Evolutionary conservation across 2,113 vertebrate species (phyloP), one percentile per base, ranked within the genome.

Genomic region (Steatornis caripensis): DNA sequence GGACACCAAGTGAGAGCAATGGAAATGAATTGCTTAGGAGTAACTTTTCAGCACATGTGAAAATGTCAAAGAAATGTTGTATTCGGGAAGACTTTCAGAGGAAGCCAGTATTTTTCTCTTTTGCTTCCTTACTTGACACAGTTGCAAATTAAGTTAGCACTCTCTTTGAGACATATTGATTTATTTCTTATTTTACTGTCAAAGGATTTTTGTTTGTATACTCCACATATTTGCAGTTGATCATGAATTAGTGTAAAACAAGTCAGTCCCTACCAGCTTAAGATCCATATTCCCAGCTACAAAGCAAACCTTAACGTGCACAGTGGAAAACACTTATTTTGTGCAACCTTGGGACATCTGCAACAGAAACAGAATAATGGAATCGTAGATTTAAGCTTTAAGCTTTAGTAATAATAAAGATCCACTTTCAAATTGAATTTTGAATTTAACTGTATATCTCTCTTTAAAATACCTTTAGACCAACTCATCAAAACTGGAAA

Each of bases 1-100:
- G 98, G 98, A 97, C 97, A 98, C 96, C 98, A 97, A 96, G 95
- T 71, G 97, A 93, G 92, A 91, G 86, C 84, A 83, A 92, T 71
- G 78, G 69, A 96, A 97, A 95, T 84, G 74, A 95, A 95, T 84
- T 96, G 92, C 87, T 95, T 85, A 85, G 85, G 89, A 93, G 64
- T 88, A 92, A 96, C 97, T 97, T 94, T 85, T 68, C 95, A 83
- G 89, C 32, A 41, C 37, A 74, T 66, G 54, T 46, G 87, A 68
- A 92, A 97, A 96, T 95, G 93, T 89, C 96, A 95, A 75, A 49
- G 18, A 51, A 85, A 82, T 26, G 19, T 53, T 11, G 17, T 30
- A 36, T 58, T 78, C 81, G 23, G 48, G 55, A 61, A 74, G 66
- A 80, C 75, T 94, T 74, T 46, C 74, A 87, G 57, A 41, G 53